Base-by-base conservation (phyloP, 2,888 invertebrate species). In the Stenotaenia linearis region DNA sequence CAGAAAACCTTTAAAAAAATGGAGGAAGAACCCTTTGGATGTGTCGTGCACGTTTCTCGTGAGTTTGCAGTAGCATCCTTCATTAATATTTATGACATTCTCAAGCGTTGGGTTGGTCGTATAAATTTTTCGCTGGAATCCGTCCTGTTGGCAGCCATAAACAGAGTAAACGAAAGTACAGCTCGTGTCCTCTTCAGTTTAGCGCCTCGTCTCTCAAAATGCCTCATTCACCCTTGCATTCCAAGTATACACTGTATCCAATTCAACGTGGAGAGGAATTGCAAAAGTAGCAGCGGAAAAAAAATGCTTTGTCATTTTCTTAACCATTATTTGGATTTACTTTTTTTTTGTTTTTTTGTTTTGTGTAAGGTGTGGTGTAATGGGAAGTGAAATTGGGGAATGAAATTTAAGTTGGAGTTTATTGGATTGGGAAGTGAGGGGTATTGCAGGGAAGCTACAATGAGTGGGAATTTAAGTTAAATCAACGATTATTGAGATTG, bases 11-110 rank as follows among this genome's bases (percentile, higher is more conserved):
- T 4, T 1, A 18, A 1, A 50, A 50, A 69, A 10, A 25, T 25
- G 25, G 2, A 69, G 6, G 25, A 69, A 69, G 25, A 7, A 4
- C 25, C 25, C 12, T 69, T 10, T 25, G 28, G 25, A 25, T 12
- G 69, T 69, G 69, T 69, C 69, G 69, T 69, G 69, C 28, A 28
- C 69, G 69, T 69, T 69, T 28, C 69, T 69, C 69, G 69, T 28
- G 69, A 10, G 69, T 25, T 69, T 28, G 69, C 69, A 69, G 69
- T 69, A 69, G 69, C 69, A 69, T 69, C 69, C 69, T 69, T 69
- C 69, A 69, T 69, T 69, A 69, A 69, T 69, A 69, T 69, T 69
- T 69, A 69, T 69, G 69, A 69, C 69, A 69, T 69, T 69, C 69
- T 28, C 69, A 69, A 69, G 69, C 69, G 69, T 12, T 25, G 69